Conservation (phyloP, 2,797 vertebrate species). For the Coregonus ussuriensis region DNA sequence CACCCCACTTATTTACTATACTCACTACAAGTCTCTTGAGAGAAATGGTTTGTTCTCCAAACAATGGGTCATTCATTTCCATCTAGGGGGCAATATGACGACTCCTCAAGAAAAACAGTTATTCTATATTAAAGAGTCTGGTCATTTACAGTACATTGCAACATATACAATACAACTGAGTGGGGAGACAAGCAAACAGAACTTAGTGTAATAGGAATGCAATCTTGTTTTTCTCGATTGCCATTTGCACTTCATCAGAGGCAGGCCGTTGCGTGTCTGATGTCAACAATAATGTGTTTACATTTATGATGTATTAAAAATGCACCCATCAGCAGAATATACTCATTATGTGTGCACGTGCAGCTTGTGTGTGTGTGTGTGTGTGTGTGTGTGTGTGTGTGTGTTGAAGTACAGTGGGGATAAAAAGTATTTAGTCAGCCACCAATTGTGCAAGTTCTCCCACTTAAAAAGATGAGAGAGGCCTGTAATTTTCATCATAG, state of each 20-base stretch:
- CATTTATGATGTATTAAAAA: not conserved
- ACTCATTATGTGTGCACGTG: not conserved
- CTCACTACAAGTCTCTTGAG: slow-evolving; percentile 26
- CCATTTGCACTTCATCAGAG: not conserved
- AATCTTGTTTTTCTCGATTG: not conserved
- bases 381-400: slow-evolving; percentile 14
- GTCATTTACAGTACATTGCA: not conserved
- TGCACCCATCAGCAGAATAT: not conserved
- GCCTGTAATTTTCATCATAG: too few relatives aligned
- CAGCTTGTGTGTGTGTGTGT: slow-evolving; percentile 19
- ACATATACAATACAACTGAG: too few relatives aligned
- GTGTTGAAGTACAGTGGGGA: slow-evolving; percentile 3
- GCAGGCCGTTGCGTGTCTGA: not conserved
- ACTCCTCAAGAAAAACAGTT: not conserved
- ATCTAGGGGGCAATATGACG: slow-evolving; percentile 28
- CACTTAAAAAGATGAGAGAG: too few relatives aligned
- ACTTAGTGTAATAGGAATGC: not conserved
- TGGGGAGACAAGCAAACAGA: not conserved
- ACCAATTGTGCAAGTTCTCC: too few relatives aligned
- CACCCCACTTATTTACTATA: slow-evolving; percentile 42
- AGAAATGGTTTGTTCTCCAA: slow-evolving; percentile 20
- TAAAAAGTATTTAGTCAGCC: too few relatives aligned
- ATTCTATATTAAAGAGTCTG: not conserved
- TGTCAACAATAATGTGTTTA: not conserved
- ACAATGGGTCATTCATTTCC: slow-evolving; percentile 20